These are phyloP conservation scores for Ernsta delagoae DNA, from an alignment of 2,888 invertebrate genomes.

Conservation along the genomic window DNA sequence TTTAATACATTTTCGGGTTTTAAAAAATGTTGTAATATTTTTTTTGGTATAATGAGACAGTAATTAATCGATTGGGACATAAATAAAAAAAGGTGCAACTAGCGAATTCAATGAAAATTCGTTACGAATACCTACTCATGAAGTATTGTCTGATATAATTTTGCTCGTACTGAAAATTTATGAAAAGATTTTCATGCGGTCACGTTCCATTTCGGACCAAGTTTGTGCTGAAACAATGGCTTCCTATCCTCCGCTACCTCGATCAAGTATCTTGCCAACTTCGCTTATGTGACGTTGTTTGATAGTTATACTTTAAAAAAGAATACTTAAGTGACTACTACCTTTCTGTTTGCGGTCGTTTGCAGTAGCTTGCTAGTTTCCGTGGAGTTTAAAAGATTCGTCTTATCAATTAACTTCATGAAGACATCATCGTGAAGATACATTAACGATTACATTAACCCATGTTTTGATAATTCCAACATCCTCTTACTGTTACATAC, in stretches of 20 bases:
- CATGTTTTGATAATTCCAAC: not conserved
- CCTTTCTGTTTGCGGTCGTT: not conserved
- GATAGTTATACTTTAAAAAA: not conserved
- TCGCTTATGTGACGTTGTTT: not conserved
- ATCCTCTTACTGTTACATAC: not conserved
- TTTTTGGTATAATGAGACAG: too few relatives aligned
- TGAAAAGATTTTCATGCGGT: slow-evolving; percentile 29
- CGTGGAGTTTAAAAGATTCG: too few relatives aligned
- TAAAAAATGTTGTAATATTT: too few relatives aligned
- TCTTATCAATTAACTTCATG: too few relatives aligned
- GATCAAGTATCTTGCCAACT: not conserved
- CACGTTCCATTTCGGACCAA: slow-evolving; percentile 12
- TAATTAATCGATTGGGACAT: too few relatives aligned
- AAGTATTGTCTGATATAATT: slow-evolving; percentile 5
- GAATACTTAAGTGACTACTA: too few relatives aligned
- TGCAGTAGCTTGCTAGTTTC: not conserved
- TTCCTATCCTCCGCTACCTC: not conserved
- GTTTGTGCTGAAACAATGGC: slow-evolving; percentile 20
- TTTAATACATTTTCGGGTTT: too few relatives aligned
- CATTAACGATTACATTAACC: not conserved
- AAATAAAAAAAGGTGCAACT: too few relatives aligned
- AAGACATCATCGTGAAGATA: not conserved
- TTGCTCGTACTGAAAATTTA: slow-evolving; percentile 13
- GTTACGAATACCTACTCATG: slow-evolving; percentile 11
- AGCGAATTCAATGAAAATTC: slow-evolving; percentile 17